Evolutionary conservation across 2,888 invertebrate species (phyloP).

Genomic region (Acrocyrtus sp.): DNA sequence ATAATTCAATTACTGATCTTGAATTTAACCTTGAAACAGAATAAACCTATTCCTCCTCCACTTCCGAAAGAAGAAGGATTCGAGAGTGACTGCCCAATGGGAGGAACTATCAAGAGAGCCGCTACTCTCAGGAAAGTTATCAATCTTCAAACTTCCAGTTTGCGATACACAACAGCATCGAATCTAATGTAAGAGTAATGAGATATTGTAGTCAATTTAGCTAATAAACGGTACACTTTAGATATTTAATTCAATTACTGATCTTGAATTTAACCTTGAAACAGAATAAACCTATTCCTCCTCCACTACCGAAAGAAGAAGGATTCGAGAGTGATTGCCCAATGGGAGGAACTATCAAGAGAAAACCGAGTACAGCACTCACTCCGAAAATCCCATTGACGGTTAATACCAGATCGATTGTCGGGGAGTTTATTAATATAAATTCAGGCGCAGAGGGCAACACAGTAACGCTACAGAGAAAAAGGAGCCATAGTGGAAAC

Average conservation of each 20-base stretch:
- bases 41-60: constrained; percentile 75
- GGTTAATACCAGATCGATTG: constrained; percentile 85
- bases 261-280: too few relatives aligned
- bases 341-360: constrained; percentile 77
- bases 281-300: constrained; percentile 73
- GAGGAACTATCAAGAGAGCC: constrained; percentile 79
- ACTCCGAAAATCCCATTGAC: constrained; percentile 91
- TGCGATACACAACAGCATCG: too few relatives aligned
- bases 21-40: too few relatives aligned
- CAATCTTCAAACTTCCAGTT: constrained; percentile 39
- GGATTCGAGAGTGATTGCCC: constrained; percentile 69
- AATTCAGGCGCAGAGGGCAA: constrained; percentile 61
- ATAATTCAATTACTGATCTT: too few relatives aligned
- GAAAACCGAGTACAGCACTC: constrained; percentile 79
- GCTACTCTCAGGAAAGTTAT: constrained; percentile 48
- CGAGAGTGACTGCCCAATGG: constrained; percentile 67
- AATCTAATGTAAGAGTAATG: too few relatives aligned
- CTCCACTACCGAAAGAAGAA: constrained; percentile 76
- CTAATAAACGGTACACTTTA: too few relatives aligned
- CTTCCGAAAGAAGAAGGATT: constrained; percentile 74
- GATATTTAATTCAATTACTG: too few relatives aligned
- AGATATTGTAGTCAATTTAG: too few relatives aligned
- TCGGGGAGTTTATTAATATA: constrained; percentile 82
- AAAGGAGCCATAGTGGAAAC: constrained; percentile 61
- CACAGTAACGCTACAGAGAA: constrained; percentile 62